Base-by-base conservation (phyloP, 2,797 vertebrate species). In the Micromesistius poutassou region DNA sequence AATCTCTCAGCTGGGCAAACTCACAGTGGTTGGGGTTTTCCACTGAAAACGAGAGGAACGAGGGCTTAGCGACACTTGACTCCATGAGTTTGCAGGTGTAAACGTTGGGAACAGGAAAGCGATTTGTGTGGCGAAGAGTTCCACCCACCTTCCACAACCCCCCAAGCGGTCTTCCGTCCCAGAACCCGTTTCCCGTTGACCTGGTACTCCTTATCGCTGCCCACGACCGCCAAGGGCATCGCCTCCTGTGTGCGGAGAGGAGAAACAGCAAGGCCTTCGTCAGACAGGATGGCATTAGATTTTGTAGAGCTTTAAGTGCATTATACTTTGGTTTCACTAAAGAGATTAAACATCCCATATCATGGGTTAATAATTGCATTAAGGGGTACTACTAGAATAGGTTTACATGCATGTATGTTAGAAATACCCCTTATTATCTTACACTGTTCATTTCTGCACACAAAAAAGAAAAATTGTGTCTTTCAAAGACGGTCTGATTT, bases 191-290 rank as follows among this genome's bases (percentile, higher is more conserved):
- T 99, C 80, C 96, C 94, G 16, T 98, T 98, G 83, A 98, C 97
- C 90, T 98, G 97, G 88, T 98, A 98, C 84, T 99, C 98, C 92
- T 98, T 99, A 91, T 99, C 97, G 0, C 98, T 99, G 81, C 98
- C 98, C 83, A 99, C 97, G 80, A 99, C 97, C 13, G 97, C 98
- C 30, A 99, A 98, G 73, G 98, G 98, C 96, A 98, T 98, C 75
- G 94, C 93, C 91, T 99, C 98, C 97, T 99, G 93, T 77, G 30
- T 30, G 85, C 28, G 55, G n/a, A 87, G 74, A 82, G 72, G 30
- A 77, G 30, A 62, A 7, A 30, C 30, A 12, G 16, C 4, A 10
- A 36, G 31, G 31, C 19, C 71, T 4, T 71, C 5, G 31, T 71
- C 31, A 71, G 13, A 71, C 30, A 71, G 31, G 30, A 33, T 19